Evolutionary conservation across 2,797 vertebrate genomes (phyloP).

Genomic region (Lepus townsendii): DNA sequence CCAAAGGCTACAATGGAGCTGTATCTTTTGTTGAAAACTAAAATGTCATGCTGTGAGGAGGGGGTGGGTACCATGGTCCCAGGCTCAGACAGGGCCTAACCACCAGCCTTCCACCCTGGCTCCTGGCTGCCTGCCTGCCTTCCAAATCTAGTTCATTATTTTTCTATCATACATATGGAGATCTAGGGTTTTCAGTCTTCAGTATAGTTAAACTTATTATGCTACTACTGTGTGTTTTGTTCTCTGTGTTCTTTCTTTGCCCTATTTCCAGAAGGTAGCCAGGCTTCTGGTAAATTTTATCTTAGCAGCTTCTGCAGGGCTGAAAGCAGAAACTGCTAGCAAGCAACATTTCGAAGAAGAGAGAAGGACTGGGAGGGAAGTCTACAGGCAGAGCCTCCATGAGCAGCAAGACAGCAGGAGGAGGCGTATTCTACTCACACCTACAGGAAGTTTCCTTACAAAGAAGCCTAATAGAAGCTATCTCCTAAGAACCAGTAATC

Average conservation of each 20-base stretch:
- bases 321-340: background rate
- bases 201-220: background rate
- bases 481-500: background rate
- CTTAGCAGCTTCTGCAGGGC: background rate
- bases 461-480: background rate
- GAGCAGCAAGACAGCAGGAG: background rate
- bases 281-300: background rate
- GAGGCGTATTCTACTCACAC: background rate
- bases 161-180: background rate
- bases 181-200: background rate
- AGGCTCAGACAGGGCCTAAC: background rate
- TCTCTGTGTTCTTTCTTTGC: background rate
- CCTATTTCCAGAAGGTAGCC: background rate
- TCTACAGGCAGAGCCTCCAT: background rate
- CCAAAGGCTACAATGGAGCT: background rate
- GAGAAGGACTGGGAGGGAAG: background rate
- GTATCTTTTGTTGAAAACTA: background rate
- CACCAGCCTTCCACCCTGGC: fast-evolving
- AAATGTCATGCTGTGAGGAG: background rate
- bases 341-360: background rate
- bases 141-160: background rate
- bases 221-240: background rate
- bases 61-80: too few species aligned
- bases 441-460: background rate
- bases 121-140: background rate